phyloP scores from a whole-genome alignment of 2,888 invertebrate species.

The Portevinia maculata region DNA sequence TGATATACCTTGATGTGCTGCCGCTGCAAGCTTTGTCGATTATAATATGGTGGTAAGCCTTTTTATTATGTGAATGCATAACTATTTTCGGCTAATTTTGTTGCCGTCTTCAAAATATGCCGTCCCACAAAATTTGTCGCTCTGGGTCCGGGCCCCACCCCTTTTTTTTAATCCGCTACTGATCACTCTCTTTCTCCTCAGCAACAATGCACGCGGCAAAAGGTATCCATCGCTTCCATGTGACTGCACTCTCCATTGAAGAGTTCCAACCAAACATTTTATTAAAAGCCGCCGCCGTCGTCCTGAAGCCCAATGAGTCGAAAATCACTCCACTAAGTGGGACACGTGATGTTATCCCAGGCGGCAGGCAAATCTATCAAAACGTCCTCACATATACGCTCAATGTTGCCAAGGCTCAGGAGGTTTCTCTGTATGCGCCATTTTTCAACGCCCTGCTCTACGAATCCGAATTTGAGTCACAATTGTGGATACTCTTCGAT shows the following conservation, averaged over 20 bases:
- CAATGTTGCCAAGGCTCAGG: slow-evolving; percentile 91
- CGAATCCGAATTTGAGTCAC: slow-evolving; percentile 97
- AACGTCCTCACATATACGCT: slow-evolving; percentile 94
- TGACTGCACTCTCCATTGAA: slow-evolving; percentile 88
- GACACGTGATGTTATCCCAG: slow-evolving; percentile 92
- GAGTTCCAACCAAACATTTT: slow-evolving; percentile 90
- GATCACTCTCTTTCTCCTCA: slow-evolving; percentile 74
- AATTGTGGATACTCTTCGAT: slow-evolving; percentile 98
- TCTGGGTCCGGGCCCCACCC: too few species aligned
- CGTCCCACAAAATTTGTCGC: too few species aligned
- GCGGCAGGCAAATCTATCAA: slow-evolving; percentile 95
- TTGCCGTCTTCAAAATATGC: too few species aligned
- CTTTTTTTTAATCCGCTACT: too few species aligned
- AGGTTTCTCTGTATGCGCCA: slow-evolving; percentile 91
- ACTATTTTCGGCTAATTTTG: too few species aligned
- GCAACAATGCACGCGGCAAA: slow-evolving; percentile 89
- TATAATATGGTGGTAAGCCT: too few species aligned
- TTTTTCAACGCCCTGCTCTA: slow-evolving; percentile 94
- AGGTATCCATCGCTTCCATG: slow-evolving; percentile 88
- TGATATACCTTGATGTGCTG: too few species aligned
- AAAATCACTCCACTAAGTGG: slow-evolving; percentile 91
- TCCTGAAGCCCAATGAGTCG: slow-evolving; percentile 91
- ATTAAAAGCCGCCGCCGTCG: slow-evolving; percentile 89
- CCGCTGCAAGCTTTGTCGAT: too few species aligned
- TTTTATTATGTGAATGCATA: too few species aligned